Percentiles rank a stretch among this genome's conserved stretches.
Conservation (phyloP, 2,113 vertebrate genomes). For the Telmatochromis sp. region DNA sequence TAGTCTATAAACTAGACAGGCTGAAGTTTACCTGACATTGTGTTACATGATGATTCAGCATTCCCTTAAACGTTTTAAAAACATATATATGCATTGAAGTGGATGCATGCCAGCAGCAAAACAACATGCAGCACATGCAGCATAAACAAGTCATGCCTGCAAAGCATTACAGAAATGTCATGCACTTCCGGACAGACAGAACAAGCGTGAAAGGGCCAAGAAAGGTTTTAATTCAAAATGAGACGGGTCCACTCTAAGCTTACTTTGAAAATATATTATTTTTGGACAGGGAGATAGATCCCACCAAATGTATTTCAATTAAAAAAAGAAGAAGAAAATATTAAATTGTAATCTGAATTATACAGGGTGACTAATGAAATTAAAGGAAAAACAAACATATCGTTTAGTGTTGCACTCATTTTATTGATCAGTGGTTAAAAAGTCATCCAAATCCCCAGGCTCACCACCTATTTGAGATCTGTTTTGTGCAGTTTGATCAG, state of each 20-base stretch:
- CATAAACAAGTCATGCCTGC: constrained; percentile 10
- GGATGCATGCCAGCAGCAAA: not conserved
- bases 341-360: not conserved
- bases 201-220: constrained; percentile 11
- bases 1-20: not conserved
- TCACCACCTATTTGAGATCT: constrained; percentile 46
- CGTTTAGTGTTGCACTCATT: constrained; percentile 67
- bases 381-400: constrained; percentile 44
- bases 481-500: constrained; percentile 74
- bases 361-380: not conserved
- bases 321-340: not conserved
- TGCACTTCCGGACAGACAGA: constrained; percentile 19
- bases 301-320: not conserved
- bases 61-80: not conserved
- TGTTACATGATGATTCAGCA: not conserved
- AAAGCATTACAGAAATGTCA: not conserved
- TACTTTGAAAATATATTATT: not conserved
- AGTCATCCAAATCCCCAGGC: constrained; percentile 59
- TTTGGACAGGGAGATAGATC: not conserved
- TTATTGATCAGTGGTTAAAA: constrained; percentile 81
- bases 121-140: constrained; percentile 29
- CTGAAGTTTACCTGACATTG: not conserved
- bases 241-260: not conserved
- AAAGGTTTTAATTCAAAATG: not conserved
- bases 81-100: not conserved